Conservation (phyloP, 2,888 invertebrate genomes). For the Leptinotarsa juncta region DNA sequence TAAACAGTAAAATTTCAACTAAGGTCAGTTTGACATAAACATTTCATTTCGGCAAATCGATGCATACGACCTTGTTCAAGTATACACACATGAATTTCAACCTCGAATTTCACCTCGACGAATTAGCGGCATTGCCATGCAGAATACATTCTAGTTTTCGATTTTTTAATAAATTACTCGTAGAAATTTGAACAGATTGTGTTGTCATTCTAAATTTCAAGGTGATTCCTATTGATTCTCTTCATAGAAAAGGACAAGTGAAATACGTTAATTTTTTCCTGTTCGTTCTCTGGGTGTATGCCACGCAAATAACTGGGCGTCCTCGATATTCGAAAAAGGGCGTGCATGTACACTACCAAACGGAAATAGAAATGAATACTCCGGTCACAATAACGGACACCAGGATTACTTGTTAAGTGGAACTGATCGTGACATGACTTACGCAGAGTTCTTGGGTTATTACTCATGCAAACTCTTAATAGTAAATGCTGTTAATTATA, state of each 20-base stretch:
- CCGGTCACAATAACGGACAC: slow-evolving; percentile 50
- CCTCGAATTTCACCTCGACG: slow-evolving; percentile 1
- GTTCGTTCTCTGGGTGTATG: too few species aligned
- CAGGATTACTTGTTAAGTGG: slow-evolving; percentile 18
- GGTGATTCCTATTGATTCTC: not conserved
- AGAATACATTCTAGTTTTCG: not conserved
- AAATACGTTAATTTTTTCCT: too few species aligned
- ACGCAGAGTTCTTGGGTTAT: slow-evolving; percentile 4
- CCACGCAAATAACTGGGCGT: not conserved
- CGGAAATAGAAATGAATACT: slow-evolving; percentile 51
- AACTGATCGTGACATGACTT: slow-evolving; percentile 18
- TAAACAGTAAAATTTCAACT: not conserved
- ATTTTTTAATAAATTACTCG: not conserved
- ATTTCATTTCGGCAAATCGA: slow-evolving; percentile 2
- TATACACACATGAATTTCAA: not conserved
- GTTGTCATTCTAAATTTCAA: not conserved
- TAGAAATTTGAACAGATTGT: not conserved
- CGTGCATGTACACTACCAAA: slow-evolving; percentile 30
- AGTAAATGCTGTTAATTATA: slow-evolving; percentile 1
- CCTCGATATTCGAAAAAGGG: slow-evolving; percentile 27
- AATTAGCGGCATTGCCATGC: not conserved
- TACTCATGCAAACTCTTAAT: slow-evolving; percentile 6
- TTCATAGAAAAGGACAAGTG: not conserved
- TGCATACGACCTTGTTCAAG: slow-evolving; percentile 10
- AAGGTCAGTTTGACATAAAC: slow-evolving; percentile 4